Evolutionary conservation across 2,113 vertebrate species (phyloP), one percentile per base, ranked within the genome.

Genomic region (Camelus bactrianus): DNA sequence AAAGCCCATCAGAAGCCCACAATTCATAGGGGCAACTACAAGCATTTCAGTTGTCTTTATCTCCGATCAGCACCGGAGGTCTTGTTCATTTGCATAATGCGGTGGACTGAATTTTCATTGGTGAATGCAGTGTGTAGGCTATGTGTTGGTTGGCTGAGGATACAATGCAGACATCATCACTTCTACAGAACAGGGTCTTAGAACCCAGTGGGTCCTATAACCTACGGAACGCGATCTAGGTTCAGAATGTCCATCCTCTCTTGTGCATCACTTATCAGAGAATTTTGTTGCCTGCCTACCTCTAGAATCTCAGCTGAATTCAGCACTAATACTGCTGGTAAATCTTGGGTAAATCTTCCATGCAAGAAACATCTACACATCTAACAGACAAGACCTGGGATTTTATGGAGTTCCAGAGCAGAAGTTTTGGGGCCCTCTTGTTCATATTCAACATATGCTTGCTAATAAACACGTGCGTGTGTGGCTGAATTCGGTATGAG

Each of bases 141-240:
- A 19, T 16, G 46, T 48, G 48, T 22, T 0, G 17, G 69, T 30
- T 89, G 80, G 69, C 69, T 83, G 76, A 50, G 50, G 38, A 30
- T 3, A 3, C 62, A 7, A 35, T 6, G 4, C 3, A 12, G 60
- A 42, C 24, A 1, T 20, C 6, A 16, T 35, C 8, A 1, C 8
- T 42, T 46, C 35, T 69, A 9, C 22, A 8, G 15, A 58, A 30
- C 17, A 9, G 22, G 32, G 28, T 56, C 35, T 72, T 64, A 65
- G 73, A 48, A 75, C 58, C 22, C 73, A 2, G 48, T 0, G 10
- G 24, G 24, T 95, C 77, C 38, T 2, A 1, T 3, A 22, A 9
- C 10, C 60, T 6, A 1, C 8, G 50, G 48, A 20, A 32, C 13
- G 58, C 3, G 10, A 52, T 26, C 11, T 17, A 8, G 12, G 7